phyloP scores from a whole-genome alignment of 53 echinoderm and acorn worm genomes.

The Paracentrotus lividus region DNA sequence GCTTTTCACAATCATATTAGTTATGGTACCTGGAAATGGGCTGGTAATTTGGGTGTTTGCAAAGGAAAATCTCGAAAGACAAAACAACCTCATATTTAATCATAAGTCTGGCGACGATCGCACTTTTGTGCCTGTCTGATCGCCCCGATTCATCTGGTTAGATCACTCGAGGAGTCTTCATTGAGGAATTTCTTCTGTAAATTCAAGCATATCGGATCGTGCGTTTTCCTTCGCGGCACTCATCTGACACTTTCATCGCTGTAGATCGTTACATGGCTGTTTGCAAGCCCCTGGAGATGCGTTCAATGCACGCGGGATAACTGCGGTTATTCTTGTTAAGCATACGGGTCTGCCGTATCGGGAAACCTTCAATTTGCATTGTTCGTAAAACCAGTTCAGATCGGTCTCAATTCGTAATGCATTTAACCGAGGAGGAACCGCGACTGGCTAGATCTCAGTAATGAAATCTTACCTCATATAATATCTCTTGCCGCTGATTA shows the following conservation, averaged over 20 bases:
- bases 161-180: conserved; percentile 47
- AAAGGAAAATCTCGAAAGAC: conserved; percentile 56
- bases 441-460: conserved; percentile 56
- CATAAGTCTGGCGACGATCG: conserved; percentile 57
- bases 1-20: conserved; percentile 53
- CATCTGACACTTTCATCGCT: conserved; percentile 53
- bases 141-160: conserved; percentile 44
- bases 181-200: conserved; percentile 48
- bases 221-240: conserved; percentile 63
- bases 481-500: conserved; percentile 24
- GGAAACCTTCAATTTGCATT: conserved; percentile 56
- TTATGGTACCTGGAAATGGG: conserved; percentile 61
- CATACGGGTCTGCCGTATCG: conserved; percentile 4
- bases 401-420: conserved; percentile 26
- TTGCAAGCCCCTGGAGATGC: conserved; percentile 22
- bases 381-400: conserved; percentile 39
- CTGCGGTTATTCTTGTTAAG: conserved; percentile 4
- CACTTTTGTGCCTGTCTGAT: conserved; percentile 47
- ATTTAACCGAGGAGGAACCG: conserved; percentile 66
- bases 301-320: not conserved
- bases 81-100: conserved; percentile 27
- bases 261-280: conserved; percentile 63
- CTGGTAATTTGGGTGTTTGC: conserved; percentile 64
- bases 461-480: conserved; percentile 66
- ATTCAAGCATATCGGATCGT: conserved; percentile 52